Evolutionary conservation across 2,888 invertebrate species (phyloP).

Genomic region (Pandemis cinnamomeana): DNA sequence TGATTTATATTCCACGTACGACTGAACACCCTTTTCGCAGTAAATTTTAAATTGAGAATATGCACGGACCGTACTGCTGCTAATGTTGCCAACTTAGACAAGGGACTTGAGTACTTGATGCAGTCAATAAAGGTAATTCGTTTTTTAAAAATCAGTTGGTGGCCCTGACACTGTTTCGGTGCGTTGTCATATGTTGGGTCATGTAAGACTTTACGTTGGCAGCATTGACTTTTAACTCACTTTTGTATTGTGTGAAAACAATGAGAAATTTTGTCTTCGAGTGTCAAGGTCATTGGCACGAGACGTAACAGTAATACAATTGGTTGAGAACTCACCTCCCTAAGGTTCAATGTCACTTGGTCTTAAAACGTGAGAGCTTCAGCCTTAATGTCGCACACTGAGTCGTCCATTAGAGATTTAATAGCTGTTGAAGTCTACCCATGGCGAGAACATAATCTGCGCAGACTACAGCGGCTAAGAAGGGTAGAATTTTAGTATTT

Average conservation of each 20-base stretch:
- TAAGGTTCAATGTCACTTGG: slow-evolving; percentile 50
- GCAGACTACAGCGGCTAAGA: background rate
- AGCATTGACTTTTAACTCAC: slow-evolving; percentile 41
- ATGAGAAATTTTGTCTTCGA: slow-evolving; percentile 23
- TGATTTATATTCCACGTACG: slow-evolving; percentile 48
- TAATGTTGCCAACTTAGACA: slow-evolving; percentile 26
- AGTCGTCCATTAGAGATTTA: background rate
- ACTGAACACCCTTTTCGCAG: slow-evolving; percentile 46
- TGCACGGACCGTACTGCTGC: slow-evolving; percentile 9
- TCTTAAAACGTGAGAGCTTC: slow-evolving; percentile 24
- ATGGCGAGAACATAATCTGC: background rate
- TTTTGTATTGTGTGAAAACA: slow-evolving; percentile 32
- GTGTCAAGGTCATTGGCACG: slow-evolving; percentile 27
- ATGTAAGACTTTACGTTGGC: slow-evolving; percentile 47
- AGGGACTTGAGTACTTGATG: slow-evolving; percentile 29
- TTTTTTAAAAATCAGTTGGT: slow-evolving; percentile 75
- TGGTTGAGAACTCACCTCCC: slow-evolving; percentile 45
- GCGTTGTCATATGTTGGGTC: slow-evolving; percentile 60
- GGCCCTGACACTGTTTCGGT: slow-evolving; percentile 74
- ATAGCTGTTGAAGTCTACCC: background rate
- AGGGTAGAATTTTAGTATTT: too few species aligned
- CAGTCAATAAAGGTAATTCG: slow-evolving; percentile 57
- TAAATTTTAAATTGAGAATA: slow-evolving; percentile 35
- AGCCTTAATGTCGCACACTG: slow-evolving; percentile 29
- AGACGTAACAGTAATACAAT: slow-evolving; percentile 25